A percentile compares a stretch with the other conserved stretches of the same genome.
Evolutionary conservation across 2,888 invertebrate genomes (phyloP).

Genomic region (Cheilosia soror): DNA sequence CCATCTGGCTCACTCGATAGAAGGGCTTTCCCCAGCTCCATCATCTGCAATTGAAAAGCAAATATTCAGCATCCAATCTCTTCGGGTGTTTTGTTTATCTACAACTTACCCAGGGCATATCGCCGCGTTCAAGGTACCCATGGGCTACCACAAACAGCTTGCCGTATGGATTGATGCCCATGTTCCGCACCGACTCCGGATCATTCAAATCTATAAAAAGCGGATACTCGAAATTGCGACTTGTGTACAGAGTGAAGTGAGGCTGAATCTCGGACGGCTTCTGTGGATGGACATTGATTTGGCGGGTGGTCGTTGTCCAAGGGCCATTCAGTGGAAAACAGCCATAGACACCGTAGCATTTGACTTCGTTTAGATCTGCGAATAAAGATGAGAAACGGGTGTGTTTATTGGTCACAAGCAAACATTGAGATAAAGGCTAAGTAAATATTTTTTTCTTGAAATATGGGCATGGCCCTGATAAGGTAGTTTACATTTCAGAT

Average conservation of each 20-base stretch:
- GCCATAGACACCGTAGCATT: constrained; percentile 91
- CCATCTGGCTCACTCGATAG: constrained; percentile 86
- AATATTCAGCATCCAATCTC: neutral
- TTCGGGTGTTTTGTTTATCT: neutral
- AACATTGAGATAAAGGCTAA: constrained; percentile 24
- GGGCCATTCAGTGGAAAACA: constrained; percentile 92
- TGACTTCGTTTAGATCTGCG: constrained; percentile 84
- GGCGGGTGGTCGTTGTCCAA: constrained; percentile 91
- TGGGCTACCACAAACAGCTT: constrained; percentile 92
- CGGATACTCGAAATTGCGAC: constrained; percentile 84
- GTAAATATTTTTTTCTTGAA: constrained; percentile 23
- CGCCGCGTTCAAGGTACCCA: constrained; percentile 93
- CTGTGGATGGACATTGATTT: constrained; percentile 91
- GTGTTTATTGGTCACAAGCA: constrained; percentile 12
- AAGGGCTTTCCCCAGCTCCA: constrained; percentile 89
- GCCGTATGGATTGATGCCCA: constrained; percentile 87
- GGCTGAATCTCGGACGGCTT: constrained; percentile 87
- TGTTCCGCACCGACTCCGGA: constrained; percentile 86
- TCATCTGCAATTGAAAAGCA: constrained; percentile 84
- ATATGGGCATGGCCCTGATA: constrained; percentile 36
- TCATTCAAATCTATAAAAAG: constrained; percentile 88
- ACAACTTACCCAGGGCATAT: constrained; percentile 89
- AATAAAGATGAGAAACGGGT: constrained; percentile 14
- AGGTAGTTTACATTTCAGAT: constrained; percentile 25
- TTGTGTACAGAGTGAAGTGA: constrained; percentile 86